Evolutionary conservation across 1,140 invertebrate species (phyloP), one percentile per base, ranked within the genome.

Genomic region (Orussus abietinus): DNA sequence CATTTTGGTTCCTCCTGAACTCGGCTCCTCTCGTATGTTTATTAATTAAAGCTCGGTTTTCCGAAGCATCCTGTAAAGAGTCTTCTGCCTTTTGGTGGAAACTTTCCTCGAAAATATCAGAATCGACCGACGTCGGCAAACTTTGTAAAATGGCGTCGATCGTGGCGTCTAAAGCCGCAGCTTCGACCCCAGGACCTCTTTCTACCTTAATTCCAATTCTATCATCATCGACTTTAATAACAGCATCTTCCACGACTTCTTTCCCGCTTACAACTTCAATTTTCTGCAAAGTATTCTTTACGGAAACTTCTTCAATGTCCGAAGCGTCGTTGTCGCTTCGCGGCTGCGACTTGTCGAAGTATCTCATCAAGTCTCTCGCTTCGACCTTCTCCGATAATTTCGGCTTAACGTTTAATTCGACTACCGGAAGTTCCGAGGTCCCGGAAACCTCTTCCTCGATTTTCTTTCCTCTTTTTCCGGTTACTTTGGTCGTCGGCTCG

Each of bases 281-380:
- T 29, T 33, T 51, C 11, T 26, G 29, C 38, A 37, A 29, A 17
- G 20, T 12, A 22, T 22, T 17, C 10, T 19, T 44, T n/a, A n/a
- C n/a, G n/a, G n/a, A n/a, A n/a, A n/a, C 11, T 25, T 32, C 15
- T 26, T 25, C 10, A n/a, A 7, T 20, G 5, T 29, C 18, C 3
- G 17, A 4, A 19, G 3, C 30, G 22, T 30, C 17, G 19, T 14
- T 28, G 1, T 22, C 21, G 37, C 13, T 32, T 29, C 11, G 4
- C 17, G 19, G 38, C 21, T 36, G 13, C 7, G 22, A 5, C 5
- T 13, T 36, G 29, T 48, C 40, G 29, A 74, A 72, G 38, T 72
- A 72, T 45, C 72, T 71, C 4, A 65, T 26, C 21, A 74, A 47
- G 45, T 72, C 62, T 28, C 58, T 62, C 1, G 55, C 45, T 9